phyloP scores from a whole-genome alignment of 2,888 invertebrate species.

The Philereme transversata region DNA sequence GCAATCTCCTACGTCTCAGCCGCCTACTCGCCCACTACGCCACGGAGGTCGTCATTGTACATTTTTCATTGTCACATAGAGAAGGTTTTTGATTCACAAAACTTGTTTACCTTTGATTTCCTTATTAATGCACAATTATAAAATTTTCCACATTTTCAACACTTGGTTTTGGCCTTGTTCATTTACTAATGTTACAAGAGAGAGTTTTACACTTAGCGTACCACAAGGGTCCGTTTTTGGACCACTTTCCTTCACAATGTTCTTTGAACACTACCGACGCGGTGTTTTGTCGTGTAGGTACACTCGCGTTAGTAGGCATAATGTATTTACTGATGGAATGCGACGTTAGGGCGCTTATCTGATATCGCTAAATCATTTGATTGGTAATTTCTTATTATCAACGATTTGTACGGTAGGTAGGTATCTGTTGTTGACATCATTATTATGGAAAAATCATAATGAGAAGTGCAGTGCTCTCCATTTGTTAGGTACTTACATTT shows the following conservation, averaged over 20 bases:
- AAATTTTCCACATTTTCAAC: not conserved
- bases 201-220: conserved; percentile 2
- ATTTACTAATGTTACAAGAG: too few relatives aligned
- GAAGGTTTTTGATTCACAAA: not conserved
- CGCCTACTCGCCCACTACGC: too few relatives aligned
- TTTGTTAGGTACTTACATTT: too few relatives aligned
- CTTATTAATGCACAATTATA: not conserved
- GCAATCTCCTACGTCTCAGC: too few relatives aligned
- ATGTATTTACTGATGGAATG: conserved; percentile 32
- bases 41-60: too few relatives aligned
- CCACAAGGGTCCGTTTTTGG: conserved; percentile 13
- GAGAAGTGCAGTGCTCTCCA: not conserved
- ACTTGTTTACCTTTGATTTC: not conserved
- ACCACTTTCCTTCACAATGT: conserved; percentile 8
- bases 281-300: conserved; percentile 9
- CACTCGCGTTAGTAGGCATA: conserved; percentile 1
- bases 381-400: conserved; percentile 52
- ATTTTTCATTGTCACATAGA: not conserved
- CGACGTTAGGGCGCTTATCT: conserved; percentile 43
- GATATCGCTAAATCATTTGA: conserved; percentile 48
- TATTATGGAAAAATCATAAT: not conserved
- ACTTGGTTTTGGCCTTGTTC: too few relatives aligned
- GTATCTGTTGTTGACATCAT: conserved; percentile 33
- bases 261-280: conserved; percentile 1
- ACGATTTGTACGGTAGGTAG: conserved; percentile 26